Evolutionary conservation across 2,113 vertebrate genomes (phyloP).

Genomic region (cat (Felis catus)): F.catus_Fca126_mat1.0 CM031419.1:123090001-123090500

Average conservation of each 20-base stretch:
- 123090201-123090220: not conserved
- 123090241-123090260: not conserved
- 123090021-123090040: slow-evolving; percentile 37
- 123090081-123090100: not conserved
- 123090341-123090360: not conserved
- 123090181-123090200: not conserved
- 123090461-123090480: not conserved
- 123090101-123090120: not conserved
- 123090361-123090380: not conserved
- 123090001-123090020: not conserved
- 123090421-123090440: slow-evolving; percentile 12
- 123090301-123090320: slow-evolving; percentile 35
- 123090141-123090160: not conserved
- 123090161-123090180: not conserved
- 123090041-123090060: not conserved
- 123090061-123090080: not conserved
- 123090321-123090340: not conserved
- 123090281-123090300: not conserved
- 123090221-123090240: not conserved
- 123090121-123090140: not conserved
- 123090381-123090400: not conserved
- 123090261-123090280: slow-evolving; percentile 19
- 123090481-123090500: not conserved
- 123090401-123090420: not conserved
- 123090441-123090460: slow-evolving; percentile 26